A percentile compares a stretch with the other conserved stretches of the same genome.
Evolutionary conservation across 2,888 invertebrate genomes (phyloP).

Genomic region (Chesias legatella): DNA sequence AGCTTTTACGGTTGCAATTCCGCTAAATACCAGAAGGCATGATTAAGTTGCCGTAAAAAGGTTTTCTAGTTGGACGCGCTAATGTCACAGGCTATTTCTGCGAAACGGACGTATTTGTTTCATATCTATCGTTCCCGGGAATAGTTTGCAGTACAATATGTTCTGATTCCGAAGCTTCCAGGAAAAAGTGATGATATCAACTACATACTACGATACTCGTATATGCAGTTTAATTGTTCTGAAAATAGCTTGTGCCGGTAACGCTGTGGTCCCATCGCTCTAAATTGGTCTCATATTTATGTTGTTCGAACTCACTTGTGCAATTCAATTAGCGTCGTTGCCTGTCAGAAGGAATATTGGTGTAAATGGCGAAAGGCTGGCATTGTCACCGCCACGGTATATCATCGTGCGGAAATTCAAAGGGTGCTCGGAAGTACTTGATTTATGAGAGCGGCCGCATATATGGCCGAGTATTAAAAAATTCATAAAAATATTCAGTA

Average conservation of each 20-base stretch:
- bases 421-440: slow-evolving; percentile 72
- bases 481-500: slow-evolving; percentile 71
- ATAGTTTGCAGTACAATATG: background rate
- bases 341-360: slow-evolving; percentile 63
- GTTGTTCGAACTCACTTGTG: slow-evolving; percentile 22
- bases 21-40: slow-evolving; percentile 2
- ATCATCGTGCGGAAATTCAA: slow-evolving; percentile 71
- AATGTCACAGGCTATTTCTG: slow-evolving; percentile 9
- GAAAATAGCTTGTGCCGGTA: too few species aligned
- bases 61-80: slow-evolving; percentile 11
- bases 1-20: background rate
- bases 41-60: slow-evolving; percentile 7
- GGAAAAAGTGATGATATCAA: too few species aligned
- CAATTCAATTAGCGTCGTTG: slow-evolving; percentile 59
- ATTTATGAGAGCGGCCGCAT: slow-evolving; percentile 66
- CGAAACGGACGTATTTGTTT: slow-evolving; percentile 7
- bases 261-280: background rate
- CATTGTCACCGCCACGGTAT: slow-evolving; percentile 69
- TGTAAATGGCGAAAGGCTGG: slow-evolving; percentile 59
- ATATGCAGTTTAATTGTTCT: too few species aligned
- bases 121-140: background rate
- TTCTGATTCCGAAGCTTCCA: too few species aligned
- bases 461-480: slow-evolving; percentile 68
- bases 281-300: slow-evolving; percentile 1
- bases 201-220: too few species aligned